A percentile compares a stretch with the other conserved stretches of the same genome.
phyloP scores from a whole-genome alignment of 2,888 invertebrate species.

The Sepioteuthis lessoniana region DNA sequence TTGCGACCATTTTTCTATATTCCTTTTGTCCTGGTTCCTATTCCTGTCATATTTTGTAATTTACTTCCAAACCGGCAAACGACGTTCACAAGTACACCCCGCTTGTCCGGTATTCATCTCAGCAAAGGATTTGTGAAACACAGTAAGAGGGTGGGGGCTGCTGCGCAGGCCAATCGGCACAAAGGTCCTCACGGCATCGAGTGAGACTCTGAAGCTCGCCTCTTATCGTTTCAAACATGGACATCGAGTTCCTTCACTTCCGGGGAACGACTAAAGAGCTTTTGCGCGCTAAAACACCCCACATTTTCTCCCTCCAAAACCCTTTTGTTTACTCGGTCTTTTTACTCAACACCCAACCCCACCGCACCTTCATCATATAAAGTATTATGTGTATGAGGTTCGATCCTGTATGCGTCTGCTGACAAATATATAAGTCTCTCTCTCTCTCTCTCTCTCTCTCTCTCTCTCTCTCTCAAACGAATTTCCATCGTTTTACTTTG shows the following conservation, averaged over 20 bases:
- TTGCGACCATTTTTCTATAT: neutral
- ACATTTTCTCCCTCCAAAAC: neutral
- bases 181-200: neutral
- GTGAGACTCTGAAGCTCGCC: neutral
- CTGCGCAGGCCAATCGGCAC: neutral
- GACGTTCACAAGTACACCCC: neutral
- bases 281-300: neutral
- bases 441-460: neutral
- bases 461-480: neutral
- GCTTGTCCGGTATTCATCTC: neutral
- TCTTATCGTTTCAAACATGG: neutral
- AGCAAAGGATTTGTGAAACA: neutral
- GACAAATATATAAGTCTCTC: neutral
- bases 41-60: neutral
- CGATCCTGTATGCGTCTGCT: neutral
- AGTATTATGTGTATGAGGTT: neutral
- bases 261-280: neutral
- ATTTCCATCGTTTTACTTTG: neutral
- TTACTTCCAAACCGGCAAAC: neutral
- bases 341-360: neutral
- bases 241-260: neutral
- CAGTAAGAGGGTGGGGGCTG: neutral
- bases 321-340: no score
- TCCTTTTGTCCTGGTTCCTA: neutral
- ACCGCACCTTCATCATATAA: neutral